Evolutionary conservation across 2,888 invertebrate genomes (phyloP).

Genomic region (Apoderus coryli): DNA sequence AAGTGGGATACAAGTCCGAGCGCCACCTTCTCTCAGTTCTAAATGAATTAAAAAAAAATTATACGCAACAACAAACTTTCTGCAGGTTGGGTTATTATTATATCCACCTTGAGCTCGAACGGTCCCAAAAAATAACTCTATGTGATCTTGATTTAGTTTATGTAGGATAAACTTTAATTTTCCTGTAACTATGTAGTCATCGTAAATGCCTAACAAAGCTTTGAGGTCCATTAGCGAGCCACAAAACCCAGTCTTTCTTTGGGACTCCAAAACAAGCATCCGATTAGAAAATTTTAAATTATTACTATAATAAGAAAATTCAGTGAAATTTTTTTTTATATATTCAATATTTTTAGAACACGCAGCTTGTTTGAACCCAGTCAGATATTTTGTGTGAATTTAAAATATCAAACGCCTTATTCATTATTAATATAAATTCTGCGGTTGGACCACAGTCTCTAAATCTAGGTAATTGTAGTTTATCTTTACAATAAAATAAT

Average conservation of each 20-base stretch:
- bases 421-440: conserved; percentile 13
- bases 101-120: conserved; percentile 11
- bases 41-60: conserved; percentile 12
- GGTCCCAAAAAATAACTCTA: conserved; percentile 14
- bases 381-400: conserved; percentile 14
- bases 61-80: conserved; percentile 13
- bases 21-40: conserved; percentile 10
- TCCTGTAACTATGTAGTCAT: conserved; percentile 7
- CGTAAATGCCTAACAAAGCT: conserved; percentile 8
- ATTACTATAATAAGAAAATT: conserved; percentile 7
- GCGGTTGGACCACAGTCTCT: conserved; percentile 11
- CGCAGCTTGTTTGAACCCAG: conserved; percentile 12
- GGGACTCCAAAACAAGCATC: conserved; percentile 8
- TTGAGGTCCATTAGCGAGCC: conserved; percentile 8
- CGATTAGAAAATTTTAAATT: conserved; percentile 14
- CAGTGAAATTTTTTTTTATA: conserved; percentile 7
- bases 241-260: conserved; percentile 14
- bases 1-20: conserved; percentile 11
- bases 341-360: conserved; percentile 9
- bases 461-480: conserved; percentile 11
- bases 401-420: conserved; percentile 13
- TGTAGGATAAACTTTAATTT: conserved; percentile 8
- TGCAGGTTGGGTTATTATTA: conserved; percentile 14
- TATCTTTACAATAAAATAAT: conserved; percentile 12
- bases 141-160: conserved; percentile 16